A percentile compares a stretch with the other conserved stretches of the same genome.
Evolutionary conservation across 1,140 invertebrate genomes (phyloP).

Genomic region (Hypsibius dujardini): DNA sequence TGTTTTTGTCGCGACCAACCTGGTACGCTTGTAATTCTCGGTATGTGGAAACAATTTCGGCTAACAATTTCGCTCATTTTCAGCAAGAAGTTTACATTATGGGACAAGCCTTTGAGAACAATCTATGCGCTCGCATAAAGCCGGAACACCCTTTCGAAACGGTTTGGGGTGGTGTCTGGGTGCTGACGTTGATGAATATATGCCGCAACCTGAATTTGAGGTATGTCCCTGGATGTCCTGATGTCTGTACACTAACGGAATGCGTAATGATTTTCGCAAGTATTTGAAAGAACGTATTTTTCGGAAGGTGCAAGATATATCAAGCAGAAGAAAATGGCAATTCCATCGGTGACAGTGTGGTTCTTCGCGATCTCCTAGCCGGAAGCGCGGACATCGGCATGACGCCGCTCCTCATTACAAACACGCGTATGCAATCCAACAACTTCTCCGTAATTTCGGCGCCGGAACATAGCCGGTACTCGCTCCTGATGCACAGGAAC

Average conservation of each 20-base stretch:
- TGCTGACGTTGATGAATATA: not conserved
- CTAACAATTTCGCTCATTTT: not conserved
- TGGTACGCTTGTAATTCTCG: not conserved
- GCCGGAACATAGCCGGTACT: not conserved
- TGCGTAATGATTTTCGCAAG: not conserved
- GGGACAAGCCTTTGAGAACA: not conserved
- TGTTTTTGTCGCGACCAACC: not conserved
- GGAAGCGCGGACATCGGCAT: not conserved
- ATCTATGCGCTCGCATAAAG: not conserved
- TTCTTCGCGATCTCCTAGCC: not conserved
- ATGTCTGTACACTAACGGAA: not conserved
- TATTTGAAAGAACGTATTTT: not conserved
- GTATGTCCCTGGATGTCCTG: not conserved
- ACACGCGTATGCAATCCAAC: not conserved
- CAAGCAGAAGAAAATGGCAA: not conserved
- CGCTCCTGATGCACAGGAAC: not conserved
- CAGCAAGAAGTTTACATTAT: not conserved
- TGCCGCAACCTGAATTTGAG: not conserved
- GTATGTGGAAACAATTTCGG: not conserved
- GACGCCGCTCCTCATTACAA: not conserved
- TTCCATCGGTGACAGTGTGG: conserved; percentile 4
- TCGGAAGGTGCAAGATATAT: not conserved
- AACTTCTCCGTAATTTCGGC: not conserved
- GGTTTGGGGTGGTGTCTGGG: not conserved
- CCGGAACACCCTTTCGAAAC: conserved; percentile 1